Conservation (phyloP, 2,888 invertebrate species). For the Megastigmus dorsalis region DNA sequence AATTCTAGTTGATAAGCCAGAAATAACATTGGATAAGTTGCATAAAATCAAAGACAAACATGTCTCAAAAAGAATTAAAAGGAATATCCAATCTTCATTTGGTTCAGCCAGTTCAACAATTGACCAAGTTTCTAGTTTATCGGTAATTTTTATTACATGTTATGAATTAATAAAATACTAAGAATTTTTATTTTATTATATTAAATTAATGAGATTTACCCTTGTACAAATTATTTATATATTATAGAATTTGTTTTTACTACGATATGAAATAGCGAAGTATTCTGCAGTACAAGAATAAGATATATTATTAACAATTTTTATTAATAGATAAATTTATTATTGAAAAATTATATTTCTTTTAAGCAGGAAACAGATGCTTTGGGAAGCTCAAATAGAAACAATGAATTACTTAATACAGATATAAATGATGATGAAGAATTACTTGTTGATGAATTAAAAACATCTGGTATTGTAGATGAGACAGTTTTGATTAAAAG, state of each 20-base stretch:
- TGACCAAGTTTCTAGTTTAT: background rate
- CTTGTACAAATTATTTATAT: no score
- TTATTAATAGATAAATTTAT: background rate
- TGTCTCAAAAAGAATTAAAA: background rate
- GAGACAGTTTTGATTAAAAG: slow-evolving; percentile 57
- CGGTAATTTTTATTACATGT: no score
- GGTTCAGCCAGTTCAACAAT: background rate
- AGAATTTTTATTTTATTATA: background rate
- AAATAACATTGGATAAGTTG: slow-evolving; percentile 76
- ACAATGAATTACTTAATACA: background rate
- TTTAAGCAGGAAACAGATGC: background rate
- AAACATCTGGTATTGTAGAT: slow-evolving; percentile 58
- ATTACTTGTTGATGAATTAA: slow-evolving; percentile 66
- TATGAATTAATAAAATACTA: background rate
- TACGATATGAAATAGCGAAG: no score
- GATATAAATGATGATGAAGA: slow-evolving; percentile 23
- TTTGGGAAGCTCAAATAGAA: background rate
- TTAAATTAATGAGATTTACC: no score
- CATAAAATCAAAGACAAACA: slow-evolving; percentile 36
- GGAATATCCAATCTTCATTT: background rate
- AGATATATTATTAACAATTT: background rate
- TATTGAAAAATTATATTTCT: background rate
- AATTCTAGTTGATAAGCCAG: slow-evolving; percentile 78
- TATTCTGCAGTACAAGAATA: no score
- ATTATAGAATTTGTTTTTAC: background rate